Evolutionary conservation across 1,140 invertebrate genomes (phyloP), one percentile per base, ranked within the genome.

Genomic region (Drosophila ambigua): DNA sequence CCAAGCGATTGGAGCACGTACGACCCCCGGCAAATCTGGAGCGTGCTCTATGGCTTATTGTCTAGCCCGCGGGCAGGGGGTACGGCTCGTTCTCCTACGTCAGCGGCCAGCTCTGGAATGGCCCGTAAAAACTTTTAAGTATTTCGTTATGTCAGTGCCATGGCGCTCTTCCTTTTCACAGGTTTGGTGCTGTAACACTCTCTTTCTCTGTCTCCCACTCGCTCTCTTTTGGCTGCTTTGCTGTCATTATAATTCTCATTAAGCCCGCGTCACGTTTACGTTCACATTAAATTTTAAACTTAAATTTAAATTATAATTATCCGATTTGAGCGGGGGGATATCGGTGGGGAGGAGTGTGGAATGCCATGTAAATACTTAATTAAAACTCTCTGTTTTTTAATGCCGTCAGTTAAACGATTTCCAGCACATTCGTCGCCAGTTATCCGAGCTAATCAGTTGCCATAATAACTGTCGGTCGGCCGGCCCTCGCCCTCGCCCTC

Each of bases 231-330:
- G 49, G 43, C 16, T 23, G 20, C 72, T 66, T 43, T 35, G 16
- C 45, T 84, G 63, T 50, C 55, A 64, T 64, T 67, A 64, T 53
- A 79, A 41, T 59, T 54, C 43, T 28, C 65, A 64, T 63, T 77
- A 57, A 28, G 46, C 31, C 62, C 74, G 65, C 48, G 81, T 66
- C 80, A 84, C 80, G 80, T 84, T 65, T 81, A 84, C 80, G 80
- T 83, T 63, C 65, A 24, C 49, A 58, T 45, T 43, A 62, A 85
- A 80, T 85, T 85, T 45, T 43, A 62, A 85, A 80, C 80, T 85
- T 20, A 20, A 20, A 20, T 20, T 20, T 20, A 20, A 77, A 77
- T 84, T 77, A 69, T 55, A 68, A 65, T 72, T 79, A 48, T 68
- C n/a, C 43, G 44, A 61, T 58, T 52, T 55, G 20, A 16, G 46